Percentiles rank a stretch among this genome's conserved stretches.
Evolutionary conservation across 2,888 invertebrate genomes (phyloP).

Genomic region (Monochamus alternatus): DNA sequence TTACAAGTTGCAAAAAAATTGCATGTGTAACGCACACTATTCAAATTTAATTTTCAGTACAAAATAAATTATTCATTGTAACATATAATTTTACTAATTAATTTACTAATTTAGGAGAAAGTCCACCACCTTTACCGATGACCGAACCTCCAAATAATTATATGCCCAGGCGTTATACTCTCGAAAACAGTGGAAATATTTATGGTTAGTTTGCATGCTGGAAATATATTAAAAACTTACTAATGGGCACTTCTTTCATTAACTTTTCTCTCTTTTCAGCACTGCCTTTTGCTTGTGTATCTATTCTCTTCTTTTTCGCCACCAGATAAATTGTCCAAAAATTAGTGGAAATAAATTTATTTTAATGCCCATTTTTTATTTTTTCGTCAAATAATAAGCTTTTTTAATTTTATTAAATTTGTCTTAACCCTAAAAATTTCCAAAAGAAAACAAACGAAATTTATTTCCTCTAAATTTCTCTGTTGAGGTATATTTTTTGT

Average conservation of each 20-base stretch:
- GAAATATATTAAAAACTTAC: constrained; percentile 42
- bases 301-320: constrained; percentile 23
- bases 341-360: constrained; percentile 23
- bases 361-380: too few species aligned
- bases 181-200: constrained; percentile 66
- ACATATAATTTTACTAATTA: constrained; percentile 41
- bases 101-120: constrained; percentile 70
- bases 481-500: neutral
- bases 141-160: constrained; percentile 73
- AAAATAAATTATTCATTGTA: neutral
- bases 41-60: constrained; percentile 1
- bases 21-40: neutral
- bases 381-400: too few species aligned
- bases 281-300: constrained; percentile 39
- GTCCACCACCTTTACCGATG: constrained; percentile 76
- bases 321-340: constrained; percentile 16
- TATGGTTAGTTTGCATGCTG: constrained; percentile 67
- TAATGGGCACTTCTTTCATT: constrained; percentile 47
- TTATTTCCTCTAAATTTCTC: constrained; percentile 4
- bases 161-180: constrained; percentile 62
- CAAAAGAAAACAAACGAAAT: neutral
- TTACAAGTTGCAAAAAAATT: neutral
- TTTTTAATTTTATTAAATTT: too few species aligned
- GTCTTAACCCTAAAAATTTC: too few species aligned
- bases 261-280: constrained; percentile 43